phyloP scores from a whole-genome alignment of 2,113 vertebrate genomes.

The Tachysurus fulvidraco region DNA sequence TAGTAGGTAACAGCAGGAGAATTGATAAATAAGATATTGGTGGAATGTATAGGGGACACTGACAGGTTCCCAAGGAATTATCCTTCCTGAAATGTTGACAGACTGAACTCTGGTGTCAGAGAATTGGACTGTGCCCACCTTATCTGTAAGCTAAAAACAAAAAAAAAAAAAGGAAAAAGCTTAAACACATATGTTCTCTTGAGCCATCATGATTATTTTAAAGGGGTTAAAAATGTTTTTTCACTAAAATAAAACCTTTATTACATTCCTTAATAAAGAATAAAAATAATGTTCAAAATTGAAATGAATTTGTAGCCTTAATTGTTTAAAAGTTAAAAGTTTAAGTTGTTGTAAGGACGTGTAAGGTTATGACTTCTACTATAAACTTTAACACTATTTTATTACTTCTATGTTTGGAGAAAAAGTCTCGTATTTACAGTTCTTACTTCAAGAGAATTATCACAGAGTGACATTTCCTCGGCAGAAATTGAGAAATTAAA shows the following conservation, averaged over 20 bases:
- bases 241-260: not conserved
- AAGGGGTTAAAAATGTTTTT: not conserved
- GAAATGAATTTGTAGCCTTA: not conserved
- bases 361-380: not conserved
- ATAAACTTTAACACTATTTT: slow-evolving; percentile 54
- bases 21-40: slow-evolving; percentile 73
- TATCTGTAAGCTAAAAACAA: slow-evolving; percentile 58
- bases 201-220: not conserved
- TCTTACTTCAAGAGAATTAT: slow-evolving; percentile 56
- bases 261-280: not conserved
- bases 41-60: slow-evolving; percentile 66
- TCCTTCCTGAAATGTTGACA: slow-evolving; percentile 72
- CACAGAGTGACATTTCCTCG: slow-evolving; percentile 50
- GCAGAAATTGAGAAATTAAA: slow-evolving; percentile 69
- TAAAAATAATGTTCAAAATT: not conserved
- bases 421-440: not conserved
- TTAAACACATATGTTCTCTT: not conserved
- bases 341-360: not conserved
- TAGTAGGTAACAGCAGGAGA: slow-evolving; percentile 74
- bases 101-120: slow-evolving; percentile 69
- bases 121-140: slow-evolving; percentile 64
- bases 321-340: not conserved
- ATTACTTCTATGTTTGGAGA: slow-evolving; percentile 40
- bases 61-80: slow-evolving; percentile 66
- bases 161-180: not conserved